Conservation (phyloP, 2,797 vertebrate genomes). For the Epinephelus awoara region DNA sequence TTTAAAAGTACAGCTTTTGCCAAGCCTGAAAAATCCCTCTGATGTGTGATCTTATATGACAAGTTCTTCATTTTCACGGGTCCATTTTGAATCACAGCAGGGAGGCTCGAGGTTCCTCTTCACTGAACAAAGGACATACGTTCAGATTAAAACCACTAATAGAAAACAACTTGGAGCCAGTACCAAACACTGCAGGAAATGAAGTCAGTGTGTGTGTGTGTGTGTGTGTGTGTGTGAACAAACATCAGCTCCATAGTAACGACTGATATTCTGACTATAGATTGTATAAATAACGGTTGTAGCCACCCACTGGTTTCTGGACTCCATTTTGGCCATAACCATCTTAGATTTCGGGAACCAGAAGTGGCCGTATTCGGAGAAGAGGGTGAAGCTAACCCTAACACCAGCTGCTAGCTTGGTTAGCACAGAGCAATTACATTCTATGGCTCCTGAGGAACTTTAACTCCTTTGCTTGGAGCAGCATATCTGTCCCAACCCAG, state of each 20-base stretch:
- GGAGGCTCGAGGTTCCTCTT: not conserved
- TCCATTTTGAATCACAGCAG: slow-evolving; percentile 7
- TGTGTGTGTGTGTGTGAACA: slow-evolving; percentile 3
- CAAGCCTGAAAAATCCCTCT: not conserved
- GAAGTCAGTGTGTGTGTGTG: slow-evolving; percentile 21
- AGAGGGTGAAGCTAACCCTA: too few species aligned
- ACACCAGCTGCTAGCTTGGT: too few species aligned
- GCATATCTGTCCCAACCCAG: too few species aligned
- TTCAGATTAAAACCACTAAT: slow-evolving; percentile 26
- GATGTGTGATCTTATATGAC: not conserved
- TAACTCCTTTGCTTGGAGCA: too few species aligned
- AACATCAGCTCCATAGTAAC: not conserved
- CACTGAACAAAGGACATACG: slow-evolving; percentile 15
- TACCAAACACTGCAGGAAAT: slow-evolving; percentile 15
- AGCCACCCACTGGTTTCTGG: too few species aligned
- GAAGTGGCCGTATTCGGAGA: too few species aligned
- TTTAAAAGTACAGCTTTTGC: slow-evolving; percentile 12
- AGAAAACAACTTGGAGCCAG: slow-evolving; percentile 14
- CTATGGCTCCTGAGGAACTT: too few species aligned
- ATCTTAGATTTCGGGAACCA: too few species aligned
- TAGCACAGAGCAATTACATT: too few species aligned
- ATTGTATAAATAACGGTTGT: too few species aligned
- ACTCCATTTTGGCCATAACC: too few species aligned
- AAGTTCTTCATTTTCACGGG: not conserved
- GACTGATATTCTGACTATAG: not conserved